Evolutionary conservation across 2,888 invertebrate genomes (phyloP).

Genomic region (Harpagoxenus sublaevis): DNA sequence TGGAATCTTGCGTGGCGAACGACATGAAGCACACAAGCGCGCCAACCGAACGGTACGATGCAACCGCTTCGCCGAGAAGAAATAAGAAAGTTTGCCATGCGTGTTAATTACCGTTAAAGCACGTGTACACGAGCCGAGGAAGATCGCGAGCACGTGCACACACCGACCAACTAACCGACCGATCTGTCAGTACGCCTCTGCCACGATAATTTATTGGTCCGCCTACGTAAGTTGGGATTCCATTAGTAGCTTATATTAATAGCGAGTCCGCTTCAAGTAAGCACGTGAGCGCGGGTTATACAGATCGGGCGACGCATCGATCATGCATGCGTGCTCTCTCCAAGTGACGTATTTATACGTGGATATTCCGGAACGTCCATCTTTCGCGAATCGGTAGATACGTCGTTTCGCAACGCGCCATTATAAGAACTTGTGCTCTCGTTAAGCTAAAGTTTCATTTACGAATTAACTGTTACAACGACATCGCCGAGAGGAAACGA

Average conservation of each 20-base stretch:
- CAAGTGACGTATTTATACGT: conserved; percentile 59
- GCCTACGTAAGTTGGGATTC: conserved; percentile 80
- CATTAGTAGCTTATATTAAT: conserved; percentile 84
- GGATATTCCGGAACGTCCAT: conserved; percentile 62
- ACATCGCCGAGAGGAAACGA: background rate
- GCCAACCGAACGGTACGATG: background rate
- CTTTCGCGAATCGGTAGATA: conserved; percentile 22
- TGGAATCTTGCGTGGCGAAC: background rate
- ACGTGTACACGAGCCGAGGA: background rate
- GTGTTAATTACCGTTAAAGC: conserved; percentile 70
- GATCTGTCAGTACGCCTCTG: conserved; percentile 70
- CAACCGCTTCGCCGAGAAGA: background rate
- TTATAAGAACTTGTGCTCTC: conserved; percentile 37
- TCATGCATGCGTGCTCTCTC: conserved; percentile 47
- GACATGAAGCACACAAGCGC: background rate
- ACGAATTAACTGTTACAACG: conserved; percentile 13
- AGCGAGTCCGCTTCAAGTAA: conserved; percentile 58
- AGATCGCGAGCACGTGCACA: conserved; percentile 47
- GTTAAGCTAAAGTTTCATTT: conserved; percentile 24
- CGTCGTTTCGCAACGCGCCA: conserved; percentile 58
- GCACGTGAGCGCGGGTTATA: conserved; percentile 11
- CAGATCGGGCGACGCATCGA: conserved; percentile 53
- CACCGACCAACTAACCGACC: conserved; percentile 18
- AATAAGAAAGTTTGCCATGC: conserved; percentile 52
- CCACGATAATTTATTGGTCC: conserved; percentile 79